phyloP scores from a whole-genome alignment of 2,113 vertebrate species.

The Vombatus ursinus region DNA sequence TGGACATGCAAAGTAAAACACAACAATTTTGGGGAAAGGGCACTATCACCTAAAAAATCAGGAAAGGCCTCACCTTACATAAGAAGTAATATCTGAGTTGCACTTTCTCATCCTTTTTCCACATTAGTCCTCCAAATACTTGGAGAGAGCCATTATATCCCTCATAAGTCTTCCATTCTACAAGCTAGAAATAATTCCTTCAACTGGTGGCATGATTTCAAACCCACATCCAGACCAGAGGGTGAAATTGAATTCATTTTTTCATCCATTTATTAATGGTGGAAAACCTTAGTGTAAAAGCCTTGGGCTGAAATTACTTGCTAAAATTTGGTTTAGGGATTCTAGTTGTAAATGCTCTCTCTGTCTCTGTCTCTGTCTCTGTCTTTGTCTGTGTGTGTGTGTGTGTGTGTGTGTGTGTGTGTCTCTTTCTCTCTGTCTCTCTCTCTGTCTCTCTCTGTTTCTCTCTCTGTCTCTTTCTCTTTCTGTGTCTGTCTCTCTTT shows the following conservation, averaged over 20 bases:
- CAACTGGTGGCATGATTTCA: background rate
- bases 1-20: background rate
- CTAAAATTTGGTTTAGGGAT: background rate
- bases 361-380: no score
- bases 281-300: background rate
- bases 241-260: background rate
- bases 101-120: background rate
- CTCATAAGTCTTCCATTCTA: background rate
- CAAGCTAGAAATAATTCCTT: background rate
- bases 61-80: no score
- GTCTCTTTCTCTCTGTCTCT: no score
- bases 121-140: background rate
- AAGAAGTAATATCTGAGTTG: background rate
- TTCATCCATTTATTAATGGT: background rate
- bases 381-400: no score
- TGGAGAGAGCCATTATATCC: background rate
- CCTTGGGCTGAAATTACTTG: background rate
- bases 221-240: background rate
- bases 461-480: no score
- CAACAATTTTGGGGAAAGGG: background rate
- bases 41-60: background rate
- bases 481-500: no score
- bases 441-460: no score
- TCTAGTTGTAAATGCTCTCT: no score
- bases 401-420: no score